Evolutionary conservation across 2,888 invertebrate species (phyloP), one percentile per base, ranked within the genome.

Genomic region (Melanchra persicariae): DNA sequence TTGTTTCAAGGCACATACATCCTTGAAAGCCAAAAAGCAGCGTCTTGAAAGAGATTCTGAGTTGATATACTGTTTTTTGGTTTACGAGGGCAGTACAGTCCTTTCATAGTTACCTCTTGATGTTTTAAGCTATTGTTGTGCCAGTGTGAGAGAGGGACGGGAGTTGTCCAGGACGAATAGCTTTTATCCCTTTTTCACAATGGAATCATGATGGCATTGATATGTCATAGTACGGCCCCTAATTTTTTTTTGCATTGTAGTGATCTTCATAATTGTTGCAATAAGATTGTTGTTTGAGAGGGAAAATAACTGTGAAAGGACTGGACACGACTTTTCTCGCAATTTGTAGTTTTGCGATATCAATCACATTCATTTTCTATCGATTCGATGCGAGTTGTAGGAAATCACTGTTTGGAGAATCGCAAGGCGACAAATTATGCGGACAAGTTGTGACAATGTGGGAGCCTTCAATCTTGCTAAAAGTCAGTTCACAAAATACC

Each of bases 401-500:
- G 10, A 34, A 45, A 24, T 58, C 37, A 17, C 5, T 15, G 19
- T 17, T 10, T 37, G 7, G 19, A 26, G 8, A 57, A 7, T 30
- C 1, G 6, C n/a, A 24, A 68, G 0, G 9, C 26, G 15, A 24
- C n/a, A 59, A 19, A 3, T 65, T 24, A 40, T 30, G 30, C 19
- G 30, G 47, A 43, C 9, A 26, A 66, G 55, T 67, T 19, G 55
- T 15, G n/a, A 5, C 67, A 49, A 40, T 40, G 8, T 34, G 0
- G 0, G 1, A 19, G 8, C 30, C 8, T 54, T 9, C 0, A 19
- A 5, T 64, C 54, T 30, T 5, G 4, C 30, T 69, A 19, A 40
- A 74, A 59, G n/a, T 55, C 30, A 1, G 26, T 64, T 67, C 51
- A 62, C 47, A 45, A 74, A 80, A 79, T 61, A 66, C 5, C 5